Evolutionary conservation across 2,888 invertebrate genomes (phyloP).

Genomic region (Epinotia ramella): DNA sequence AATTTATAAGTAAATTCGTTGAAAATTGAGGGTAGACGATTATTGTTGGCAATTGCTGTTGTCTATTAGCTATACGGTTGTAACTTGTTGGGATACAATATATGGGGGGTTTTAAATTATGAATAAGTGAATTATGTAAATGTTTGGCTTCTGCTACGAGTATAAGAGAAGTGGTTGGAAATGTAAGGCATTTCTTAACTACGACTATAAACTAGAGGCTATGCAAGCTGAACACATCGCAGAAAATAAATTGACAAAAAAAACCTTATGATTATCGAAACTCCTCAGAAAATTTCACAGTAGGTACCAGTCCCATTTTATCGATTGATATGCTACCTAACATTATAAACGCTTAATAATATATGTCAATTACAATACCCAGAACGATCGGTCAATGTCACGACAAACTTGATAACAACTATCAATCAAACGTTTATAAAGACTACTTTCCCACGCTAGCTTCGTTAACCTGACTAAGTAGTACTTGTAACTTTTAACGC

Average conservation of each 20-base stretch:
- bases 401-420: constrained; percentile 19
- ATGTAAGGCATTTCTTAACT: too few species aligned
- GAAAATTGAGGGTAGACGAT: neutral
- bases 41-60: neutral
- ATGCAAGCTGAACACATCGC: too few species aligned
- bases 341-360: neutral
- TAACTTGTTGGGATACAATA: too few species aligned
- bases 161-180: too few species aligned
- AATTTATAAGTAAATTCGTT: constrained; percentile 4
- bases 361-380: neutral
- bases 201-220: too few species aligned
- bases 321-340: neutral
- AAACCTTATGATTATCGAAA: too few species aligned
- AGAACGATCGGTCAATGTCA: constrained; percentile 5
- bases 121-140: too few species aligned
- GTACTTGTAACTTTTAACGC: constrained; percentile 40
- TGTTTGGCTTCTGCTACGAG: too few species aligned
- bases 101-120: too few species aligned
- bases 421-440: constrained; percentile 17
- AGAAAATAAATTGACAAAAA: too few species aligned
- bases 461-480: constrained; percentile 37
- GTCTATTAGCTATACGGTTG: neutral
- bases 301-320: neutral
- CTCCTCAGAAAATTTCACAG: too few species aligned
- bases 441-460: constrained; percentile 9